These are phyloP conservation scores for Phacellophora camtschatica DNA, from an alignment of 30 jellyfish, hydroid and myxozoan genomes.

Conservation along the genomic window DNA sequence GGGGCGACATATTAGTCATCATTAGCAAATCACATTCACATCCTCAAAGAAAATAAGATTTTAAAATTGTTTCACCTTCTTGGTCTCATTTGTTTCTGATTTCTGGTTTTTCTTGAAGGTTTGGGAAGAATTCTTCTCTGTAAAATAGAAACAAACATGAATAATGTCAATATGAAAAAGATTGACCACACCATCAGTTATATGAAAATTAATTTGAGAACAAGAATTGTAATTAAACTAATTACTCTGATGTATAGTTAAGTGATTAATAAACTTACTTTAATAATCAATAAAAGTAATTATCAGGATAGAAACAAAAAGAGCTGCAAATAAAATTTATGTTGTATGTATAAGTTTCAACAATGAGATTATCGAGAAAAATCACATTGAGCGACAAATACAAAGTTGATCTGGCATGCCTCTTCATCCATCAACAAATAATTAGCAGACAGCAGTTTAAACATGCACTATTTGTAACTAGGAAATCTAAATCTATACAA, in stretches of 20 bases:
- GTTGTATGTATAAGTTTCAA: conserved; percentile 55
- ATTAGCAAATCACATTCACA: neutral
- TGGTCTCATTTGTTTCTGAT: conserved; percentile 93
- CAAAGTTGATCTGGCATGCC: conserved; percentile 38
- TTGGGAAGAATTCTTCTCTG: conserved; percentile 86
- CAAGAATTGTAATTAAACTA: too few species aligned
- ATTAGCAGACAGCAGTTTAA: too few species aligned
- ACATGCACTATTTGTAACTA: too few species aligned
- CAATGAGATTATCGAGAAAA: conserved; percentile 24
- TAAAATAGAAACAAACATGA: neutral
- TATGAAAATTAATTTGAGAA: too few species aligned
- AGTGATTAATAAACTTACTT: too few species aligned
- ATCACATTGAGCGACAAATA: conserved; percentile 66
- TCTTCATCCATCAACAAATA: conserved; percentile 38
- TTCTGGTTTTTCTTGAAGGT: conserved; percentile 84
- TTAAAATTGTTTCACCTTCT: conserved; percentile 54
- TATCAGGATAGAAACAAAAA: too few species aligned
- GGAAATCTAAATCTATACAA: too few species aligned
- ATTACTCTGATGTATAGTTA: too few species aligned
- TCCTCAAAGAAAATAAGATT: neutral
- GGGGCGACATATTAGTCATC: conserved; percentile 68
- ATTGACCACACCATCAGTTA: neutral
- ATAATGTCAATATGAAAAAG: neutral
- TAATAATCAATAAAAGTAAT: too few species aligned
- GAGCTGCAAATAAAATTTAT: too few species aligned